These are phyloP conservation scores for Syrista parreyssii DNA, from an alignment of 2,888 invertebrate species.

Conservation along the genomic window DNA sequence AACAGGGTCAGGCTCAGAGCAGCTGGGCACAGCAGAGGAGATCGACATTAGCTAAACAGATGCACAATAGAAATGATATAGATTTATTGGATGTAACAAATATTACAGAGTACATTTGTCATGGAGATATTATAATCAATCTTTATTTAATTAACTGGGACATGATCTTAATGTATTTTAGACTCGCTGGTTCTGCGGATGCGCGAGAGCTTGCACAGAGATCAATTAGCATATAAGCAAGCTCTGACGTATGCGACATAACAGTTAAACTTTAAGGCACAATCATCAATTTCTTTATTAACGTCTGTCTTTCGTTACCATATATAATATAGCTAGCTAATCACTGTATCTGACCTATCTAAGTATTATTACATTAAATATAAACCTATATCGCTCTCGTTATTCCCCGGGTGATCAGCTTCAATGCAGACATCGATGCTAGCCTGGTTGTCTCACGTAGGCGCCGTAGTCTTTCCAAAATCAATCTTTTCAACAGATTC, in stretches of 20 bases:
- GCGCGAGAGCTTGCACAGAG: neutral
- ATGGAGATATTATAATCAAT: neutral
- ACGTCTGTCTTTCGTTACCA: neutral
- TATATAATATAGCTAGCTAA: neutral
- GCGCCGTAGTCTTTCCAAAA: neutral
- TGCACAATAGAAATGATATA: neutral
- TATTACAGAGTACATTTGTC: neutral
- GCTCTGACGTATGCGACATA: neutral
- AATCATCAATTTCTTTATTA: neutral
- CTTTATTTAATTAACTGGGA: neutral
- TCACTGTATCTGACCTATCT: neutral
- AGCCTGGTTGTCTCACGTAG: neutral
- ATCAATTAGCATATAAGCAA: neutral
- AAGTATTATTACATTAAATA: neutral
- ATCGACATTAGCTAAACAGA: neutral
- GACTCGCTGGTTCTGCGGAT: neutral
- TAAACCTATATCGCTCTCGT: neutral
- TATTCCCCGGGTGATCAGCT: neutral
- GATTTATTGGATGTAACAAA: neutral
- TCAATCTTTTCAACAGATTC: neutral
- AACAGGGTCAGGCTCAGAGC: neutral
- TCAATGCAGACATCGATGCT: neutral
- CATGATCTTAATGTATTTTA: neutral
- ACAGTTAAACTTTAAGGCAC: neutral
- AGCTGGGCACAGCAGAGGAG: neutral